Percentiles rank a stretch among this genome's conserved stretches.
phyloP scores from a whole-genome alignment of 2,888 invertebrate species.

The Caenorhabditis becei region DNA sequence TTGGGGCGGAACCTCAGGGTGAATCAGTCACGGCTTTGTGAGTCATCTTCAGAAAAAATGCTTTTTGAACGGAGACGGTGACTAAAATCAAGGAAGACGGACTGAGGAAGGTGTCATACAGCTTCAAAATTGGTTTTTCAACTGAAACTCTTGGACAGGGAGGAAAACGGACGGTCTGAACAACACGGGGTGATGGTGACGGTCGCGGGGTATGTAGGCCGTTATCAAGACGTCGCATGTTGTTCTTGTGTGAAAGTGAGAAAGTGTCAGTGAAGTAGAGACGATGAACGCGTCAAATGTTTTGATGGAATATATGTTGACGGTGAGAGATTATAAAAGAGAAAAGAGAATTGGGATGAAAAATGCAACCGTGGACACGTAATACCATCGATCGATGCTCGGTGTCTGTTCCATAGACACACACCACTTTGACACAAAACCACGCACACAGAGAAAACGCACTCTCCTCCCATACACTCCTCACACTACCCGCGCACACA shows the following conservation, averaged over 20 bases:
- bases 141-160: background rate
- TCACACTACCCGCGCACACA: slow-evolving; percentile 53
- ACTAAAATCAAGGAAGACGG: slow-evolving; percentile 9
- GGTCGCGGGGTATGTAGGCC: slow-evolving; percentile 33
- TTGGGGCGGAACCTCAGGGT: slow-evolving; percentile 3
- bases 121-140: background rate
- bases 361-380: slow-evolving; percentile 33
- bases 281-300: slow-evolving; percentile 14
- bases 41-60: slow-evolving; percentile 26
- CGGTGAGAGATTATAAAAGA: slow-evolving; percentile 3
- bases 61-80: background rate
- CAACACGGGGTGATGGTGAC: slow-evolving; percentile 31
- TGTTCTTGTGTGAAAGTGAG: slow-evolving; percentile 42
- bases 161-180: background rate
- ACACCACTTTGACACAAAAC: slow-evolving; percentile 34
- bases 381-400: slow-evolving; percentile 59
- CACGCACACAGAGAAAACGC: slow-evolving; percentile 32
- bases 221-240: slow-evolving; percentile 44
- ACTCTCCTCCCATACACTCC: slow-evolving; percentile 50
- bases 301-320: slow-evolving; percentile 14
- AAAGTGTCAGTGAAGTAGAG: slow-evolving; percentile 9
- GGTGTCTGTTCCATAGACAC: slow-evolving; percentile 50
- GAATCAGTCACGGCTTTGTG: slow-evolving; percentile 42
- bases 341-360: background rate
- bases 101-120: background rate